Evolutionary conservation across 2,888 invertebrate species (phyloP).

Genomic region (Drosophila pseudotalamancana): DNA sequence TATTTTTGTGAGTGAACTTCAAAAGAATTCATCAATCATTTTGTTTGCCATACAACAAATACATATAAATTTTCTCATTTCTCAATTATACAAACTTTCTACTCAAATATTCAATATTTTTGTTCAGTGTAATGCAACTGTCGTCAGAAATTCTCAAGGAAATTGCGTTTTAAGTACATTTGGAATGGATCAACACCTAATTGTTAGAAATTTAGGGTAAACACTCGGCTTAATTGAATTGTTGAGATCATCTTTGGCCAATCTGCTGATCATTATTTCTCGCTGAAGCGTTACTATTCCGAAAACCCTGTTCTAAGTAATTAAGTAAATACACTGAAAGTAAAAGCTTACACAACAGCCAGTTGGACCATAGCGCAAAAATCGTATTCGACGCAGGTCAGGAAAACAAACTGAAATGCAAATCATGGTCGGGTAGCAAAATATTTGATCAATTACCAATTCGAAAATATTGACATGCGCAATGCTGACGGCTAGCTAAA

Average conservation of each 20-base stretch:
- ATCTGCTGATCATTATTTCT: slow-evolving; percentile 10
- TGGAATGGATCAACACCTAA: slow-evolving; percentile 7
- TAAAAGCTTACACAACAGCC: slow-evolving; percentile 50
- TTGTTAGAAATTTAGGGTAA: neutral
- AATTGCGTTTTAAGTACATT: slow-evolving; percentile 3
- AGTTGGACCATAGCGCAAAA: slow-evolving; percentile 12
- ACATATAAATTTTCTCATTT: too few relatives aligned
- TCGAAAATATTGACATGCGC: slow-evolving; percentile 48
- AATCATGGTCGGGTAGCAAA: slow-evolving; percentile 41
- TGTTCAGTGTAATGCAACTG: neutral
- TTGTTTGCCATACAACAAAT: too few relatives aligned
- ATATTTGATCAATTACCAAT: slow-evolving; percentile 65
- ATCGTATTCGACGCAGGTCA: slow-evolving; percentile 34
- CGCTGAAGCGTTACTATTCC: slow-evolving; percentile 5
- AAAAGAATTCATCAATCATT: too few relatives aligned
- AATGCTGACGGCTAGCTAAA: slow-evolving; percentile 57
- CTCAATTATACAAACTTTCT: too few relatives aligned
- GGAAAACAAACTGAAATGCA: slow-evolving; percentile 38
- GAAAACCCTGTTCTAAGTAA: slow-evolving; percentile 19
- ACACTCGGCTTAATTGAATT: slow-evolving; percentile 14
- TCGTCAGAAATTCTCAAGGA: neutral
- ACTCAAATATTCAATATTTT: too few relatives aligned
- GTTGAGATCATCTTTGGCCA: slow-evolving; percentile 18
- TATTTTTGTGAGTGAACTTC: too few relatives aligned
- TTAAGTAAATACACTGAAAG: slow-evolving; percentile 57